Evolutionary conservation across 2,888 invertebrate genomes (phyloP).

Genomic region (Stenurella melanura): DNA sequence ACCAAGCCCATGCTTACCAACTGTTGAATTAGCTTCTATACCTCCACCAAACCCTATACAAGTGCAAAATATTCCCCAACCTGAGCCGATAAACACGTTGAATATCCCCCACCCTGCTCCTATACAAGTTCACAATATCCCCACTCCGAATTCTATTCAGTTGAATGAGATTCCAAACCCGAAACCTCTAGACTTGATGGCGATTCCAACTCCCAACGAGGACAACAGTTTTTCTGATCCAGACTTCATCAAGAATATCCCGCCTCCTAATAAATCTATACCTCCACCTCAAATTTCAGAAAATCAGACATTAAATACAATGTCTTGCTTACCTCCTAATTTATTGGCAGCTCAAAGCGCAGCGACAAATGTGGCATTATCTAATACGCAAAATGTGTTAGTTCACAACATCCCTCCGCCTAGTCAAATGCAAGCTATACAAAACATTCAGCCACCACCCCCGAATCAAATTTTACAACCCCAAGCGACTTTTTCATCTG

Average conservation of each 20-base stretch:
- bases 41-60: slow-evolving; percentile 73
- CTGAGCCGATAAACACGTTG: slow-evolving; percentile 76
- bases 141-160: slow-evolving; percentile 78
- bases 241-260: slow-evolving; percentile 72
- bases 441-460: slow-evolving; percentile 37
- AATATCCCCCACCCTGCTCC: slow-evolving; percentile 73
- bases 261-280: slow-evolving; percentile 72
- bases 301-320: slow-evolving; percentile 41
- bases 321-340: slow-evolving; percentile 30
- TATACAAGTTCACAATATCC: slow-evolving; percentile 77
- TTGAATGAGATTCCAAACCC: slow-evolving; percentile 79
- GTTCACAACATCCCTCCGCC: slow-evolving; percentile 63
- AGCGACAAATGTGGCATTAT: slow-evolving; percentile 45
- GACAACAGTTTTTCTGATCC: slow-evolving; percentile 66
- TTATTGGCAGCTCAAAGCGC: slow-evolving; percentile 42
- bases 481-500: slow-evolving; percentile 54
- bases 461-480: slow-evolving; percentile 42
- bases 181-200: slow-evolving; percentile 77
- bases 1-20: slow-evolving; percentile 66
- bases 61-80: slow-evolving; percentile 73
- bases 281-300: slow-evolving; percentile 70
- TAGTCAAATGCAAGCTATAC: slow-evolving; percentile 49
- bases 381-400: slow-evolving; percentile 62
- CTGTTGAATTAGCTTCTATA: slow-evolving; percentile 71
- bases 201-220: slow-evolving; percentile 75